These are phyloP conservation scores for Lordiphosa mommai DNA, from an alignment of 1,140 invertebrate species.

Conservation along the genomic window DNA sequence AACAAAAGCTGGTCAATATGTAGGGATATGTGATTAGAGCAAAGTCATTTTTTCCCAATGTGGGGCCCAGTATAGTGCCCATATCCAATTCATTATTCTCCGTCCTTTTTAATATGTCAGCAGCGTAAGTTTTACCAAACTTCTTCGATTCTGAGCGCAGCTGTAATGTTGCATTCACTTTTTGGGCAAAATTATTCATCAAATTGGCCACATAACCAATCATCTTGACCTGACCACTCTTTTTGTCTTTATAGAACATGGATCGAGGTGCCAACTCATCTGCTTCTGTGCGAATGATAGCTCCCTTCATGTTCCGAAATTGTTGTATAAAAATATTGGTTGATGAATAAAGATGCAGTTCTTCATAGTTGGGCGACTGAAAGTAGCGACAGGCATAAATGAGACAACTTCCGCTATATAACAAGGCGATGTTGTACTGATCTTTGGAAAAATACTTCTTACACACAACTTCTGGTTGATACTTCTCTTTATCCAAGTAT, in stretches of 20 bases:
- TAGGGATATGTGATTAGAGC: constrained; percentile 40
- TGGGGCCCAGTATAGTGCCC: constrained; percentile 7
- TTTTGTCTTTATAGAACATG: constrained; percentile 24
- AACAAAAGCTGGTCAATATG: constrained; percentile 31
- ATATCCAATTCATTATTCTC: constrained; percentile 32
- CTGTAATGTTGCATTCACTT: constrained; percentile 41
- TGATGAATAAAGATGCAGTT: not conserved
- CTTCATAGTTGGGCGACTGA: constrained; percentile 8
- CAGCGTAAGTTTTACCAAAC: not conserved
- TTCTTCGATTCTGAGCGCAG: not conserved
- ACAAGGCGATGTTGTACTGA: constrained; percentile 47
- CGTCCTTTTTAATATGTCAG: not conserved
- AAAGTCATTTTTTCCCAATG: not conserved
- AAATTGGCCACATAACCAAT: constrained; percentile 42
- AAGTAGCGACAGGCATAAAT: constrained; percentile 42
- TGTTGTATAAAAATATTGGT: constrained; percentile 39
- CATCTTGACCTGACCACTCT: constrained; percentile 9
- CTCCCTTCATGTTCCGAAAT: constrained; percentile 45
- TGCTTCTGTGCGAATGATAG: constrained; percentile 6
- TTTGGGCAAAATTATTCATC: constrained; percentile 29
- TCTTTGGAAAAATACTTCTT: constrained; percentile 24
- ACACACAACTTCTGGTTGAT: constrained; percentile 9
- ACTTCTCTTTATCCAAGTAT: not conserved
- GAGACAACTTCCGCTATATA: constrained; percentile 4
- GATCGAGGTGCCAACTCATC: constrained; percentile 38